Evolutionary conservation across 2,888 invertebrate species (phyloP), one percentile per base, ranked within the genome.

Genomic region (Amphipoea lucens): DNA sequence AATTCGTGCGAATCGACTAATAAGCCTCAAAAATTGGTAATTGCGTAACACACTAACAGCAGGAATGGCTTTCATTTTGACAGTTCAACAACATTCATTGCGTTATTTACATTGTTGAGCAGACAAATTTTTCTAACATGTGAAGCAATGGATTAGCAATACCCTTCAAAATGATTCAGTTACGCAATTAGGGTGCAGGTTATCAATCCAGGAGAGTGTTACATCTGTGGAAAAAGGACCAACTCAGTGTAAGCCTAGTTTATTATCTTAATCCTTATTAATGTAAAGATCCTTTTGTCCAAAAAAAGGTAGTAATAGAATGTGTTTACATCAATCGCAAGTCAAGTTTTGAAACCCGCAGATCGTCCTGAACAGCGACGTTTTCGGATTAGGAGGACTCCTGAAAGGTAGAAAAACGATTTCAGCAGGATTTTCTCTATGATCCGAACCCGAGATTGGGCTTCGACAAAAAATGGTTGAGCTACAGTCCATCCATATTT

Each of bases 341-440:
- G 42, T 62, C 54, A 67, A 29, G 14, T 51, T 77, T 66, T 51
- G 20, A 29, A n/a, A 57, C n/a, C 57, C 29, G 48, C 42, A 75
- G 77, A 87, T 63, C 14, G 5, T 67, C 48, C 14, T 51, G 48
- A 54, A 57, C 40, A 11, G 45, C 14, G 14, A 87, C 51, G 51
- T 69, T 74, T 80, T 29, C 57, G 81, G 79, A 87, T 83, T 42
- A 79, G 40, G n/a, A 14, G 45, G 29, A 57, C 48, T 83, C 76
- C 62, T 42, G 54, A 57, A 71, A 75, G 68, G 69, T 76, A 76
- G 11, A 45, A 7, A 67, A 40, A 4, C n/a, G 17, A 17, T 57
- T 36, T 42, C 23, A 36, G 72, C 36, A 9, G 68, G 54, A 65
- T 79, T 82, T 63, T 73, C 57, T 40, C 45, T 17, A 14, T 29